Evolutionary conservation across 1,140 invertebrate species (phyloP).

Genomic region (Archivesica marissinica): DNA sequence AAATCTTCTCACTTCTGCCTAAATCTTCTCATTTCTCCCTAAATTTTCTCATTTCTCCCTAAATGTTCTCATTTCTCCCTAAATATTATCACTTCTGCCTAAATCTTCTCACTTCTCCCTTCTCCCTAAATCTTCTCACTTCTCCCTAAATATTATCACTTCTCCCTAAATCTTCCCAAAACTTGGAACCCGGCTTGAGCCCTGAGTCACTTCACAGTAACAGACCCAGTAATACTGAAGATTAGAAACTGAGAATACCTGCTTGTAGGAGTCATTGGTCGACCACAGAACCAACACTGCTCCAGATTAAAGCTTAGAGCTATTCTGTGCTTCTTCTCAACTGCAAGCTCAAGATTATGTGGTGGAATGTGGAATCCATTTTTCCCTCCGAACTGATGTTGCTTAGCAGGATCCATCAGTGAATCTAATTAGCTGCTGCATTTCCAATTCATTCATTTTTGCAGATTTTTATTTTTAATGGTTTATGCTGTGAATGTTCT

Average conservation of each 20-base stretch:
- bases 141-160: no score
- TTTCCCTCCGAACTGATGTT: slow-evolving; percentile 28
- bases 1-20: no score
- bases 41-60: no score
- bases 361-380: slow-evolving; percentile 51
- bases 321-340: slow-evolving; percentile 72
- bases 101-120: no score
- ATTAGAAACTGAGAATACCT: slow-evolving; percentile 28
- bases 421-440: neutral
- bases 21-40: no score
- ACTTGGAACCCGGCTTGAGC: no score
- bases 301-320: slow-evolving; percentile 79
- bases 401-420: slow-evolving; percentile 36
- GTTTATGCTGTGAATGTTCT: no score
- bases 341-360: slow-evolving; percentile 49
- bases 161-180: no score
- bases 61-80: no score
- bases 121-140: no score
- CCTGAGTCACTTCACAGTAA: no score
- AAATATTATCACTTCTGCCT: no score
- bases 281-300: slow-evolving; percentile 80
- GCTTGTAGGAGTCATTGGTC: slow-evolving; percentile 74
- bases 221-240: neutral
- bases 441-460: slow-evolving; percentile 12
- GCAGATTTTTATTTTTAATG: neutral